Base-by-base conservation (phyloP, 2,888 invertebrate genomes). In the Thera britannica region DNA sequence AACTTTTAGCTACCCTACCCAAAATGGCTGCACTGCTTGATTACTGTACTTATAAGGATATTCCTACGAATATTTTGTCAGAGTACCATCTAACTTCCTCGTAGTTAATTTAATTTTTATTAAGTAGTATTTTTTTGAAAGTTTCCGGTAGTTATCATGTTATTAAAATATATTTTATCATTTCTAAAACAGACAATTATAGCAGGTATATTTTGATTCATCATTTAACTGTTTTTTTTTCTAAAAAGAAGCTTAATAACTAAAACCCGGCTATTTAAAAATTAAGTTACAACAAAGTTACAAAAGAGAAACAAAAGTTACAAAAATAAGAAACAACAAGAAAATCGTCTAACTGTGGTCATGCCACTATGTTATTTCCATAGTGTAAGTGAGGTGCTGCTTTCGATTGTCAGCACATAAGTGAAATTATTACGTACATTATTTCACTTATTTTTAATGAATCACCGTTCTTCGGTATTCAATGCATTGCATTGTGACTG, bases 11-110 rank as follows among this genome's bases (percentile, higher is more conserved):
- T 49, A 49, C 49, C 12, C 12, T 7, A 51, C 51, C 51, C 51
- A 23, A 23, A 23, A 51, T 46, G 44, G 38, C 9, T 9, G 44
- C 44, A 9, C 8, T 46, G 9, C 2, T 46, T 46, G 6, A 9
- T 46, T 46, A 46, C 44, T 9, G 44, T 46, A 46, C 44, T 46
- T 46, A 9, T 9, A 58, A 51, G n/a, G 46, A 64, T 58, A 64
- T 64, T 38, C 58, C 58, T 9, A 58, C 58, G n/a, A 52, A 64
- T 58, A 64, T 64, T 49, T 64, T 64, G 58, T 48, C 48, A 2
- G 12, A 2, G 12, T 54, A 11, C 36, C 38, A 48, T 56, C 35
- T 38, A 41, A 55, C 49, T 65, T 65, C 65, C 65, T 65, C 6
- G 52, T 64, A 44, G 35, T 1, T 48, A 49, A 49, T 5, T 48